Conservation (phyloP, 2,113 vertebrate genomes). For the Actenoides hombroni region DNA sequence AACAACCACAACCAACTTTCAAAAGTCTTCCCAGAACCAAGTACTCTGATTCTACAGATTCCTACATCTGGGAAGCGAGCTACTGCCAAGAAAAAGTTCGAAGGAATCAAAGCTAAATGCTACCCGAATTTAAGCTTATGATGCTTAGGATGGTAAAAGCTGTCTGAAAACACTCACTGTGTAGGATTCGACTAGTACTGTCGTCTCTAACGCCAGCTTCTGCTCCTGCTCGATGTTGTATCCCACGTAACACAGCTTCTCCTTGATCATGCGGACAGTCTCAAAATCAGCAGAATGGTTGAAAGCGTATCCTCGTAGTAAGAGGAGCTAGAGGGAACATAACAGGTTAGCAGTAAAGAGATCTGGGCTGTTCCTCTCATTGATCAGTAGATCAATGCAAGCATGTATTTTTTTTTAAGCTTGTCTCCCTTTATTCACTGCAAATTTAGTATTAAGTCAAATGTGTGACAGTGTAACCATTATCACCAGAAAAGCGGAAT, state of each 20-base stretch:
- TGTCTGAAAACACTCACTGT: constrained; percentile 79
- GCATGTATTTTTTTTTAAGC: background rate
- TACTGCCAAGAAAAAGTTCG: background rate
- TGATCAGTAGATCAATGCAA: background rate
- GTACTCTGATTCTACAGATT: background rate
- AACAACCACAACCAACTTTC: background rate
- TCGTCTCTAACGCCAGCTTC: constrained; percentile 96
- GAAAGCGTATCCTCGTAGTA: constrained; percentile 95
- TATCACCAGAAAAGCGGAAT: background rate
- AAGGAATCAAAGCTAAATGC: background rate
- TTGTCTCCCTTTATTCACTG: background rate
- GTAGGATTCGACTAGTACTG: constrained; percentile 96
- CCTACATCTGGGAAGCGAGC: background rate
- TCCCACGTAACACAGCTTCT: constrained; percentile 96
- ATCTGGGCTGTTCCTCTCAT: too few species aligned
- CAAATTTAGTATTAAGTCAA: background rate
- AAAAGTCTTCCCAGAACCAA: background rate
- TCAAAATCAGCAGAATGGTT: constrained; percentile 99
- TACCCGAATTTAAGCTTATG: background rate
- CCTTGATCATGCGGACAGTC: constrained; percentile 99
- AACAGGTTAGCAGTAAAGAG: background rate
- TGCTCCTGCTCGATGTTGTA: constrained; percentile 99
- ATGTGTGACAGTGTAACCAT: background rate
- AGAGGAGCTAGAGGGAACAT: constrained; percentile 78
- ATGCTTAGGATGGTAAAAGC: background rate